Conservation (phyloP, 1,140 invertebrate species). For the Solenopsis fugax region DNA sequence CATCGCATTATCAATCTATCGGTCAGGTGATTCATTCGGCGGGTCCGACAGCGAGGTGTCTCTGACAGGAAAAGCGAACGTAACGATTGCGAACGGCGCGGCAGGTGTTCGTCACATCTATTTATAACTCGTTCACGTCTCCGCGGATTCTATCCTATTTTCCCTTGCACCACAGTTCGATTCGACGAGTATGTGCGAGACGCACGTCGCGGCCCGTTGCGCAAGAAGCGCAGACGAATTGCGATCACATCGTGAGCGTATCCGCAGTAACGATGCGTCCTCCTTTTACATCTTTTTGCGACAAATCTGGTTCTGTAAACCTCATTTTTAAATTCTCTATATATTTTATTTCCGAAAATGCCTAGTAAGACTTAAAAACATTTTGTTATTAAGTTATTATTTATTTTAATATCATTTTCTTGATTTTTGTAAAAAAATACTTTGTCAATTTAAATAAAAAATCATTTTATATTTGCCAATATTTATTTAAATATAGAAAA, state of each 20-base stretch:
- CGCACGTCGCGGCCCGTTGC: conserved; percentile 33
- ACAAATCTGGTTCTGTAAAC: neutral
- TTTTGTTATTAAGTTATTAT: no score
- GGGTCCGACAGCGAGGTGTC: conserved; percentile 12
- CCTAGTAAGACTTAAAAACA: neutral
- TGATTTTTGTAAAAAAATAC: no score
- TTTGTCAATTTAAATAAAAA: no score
- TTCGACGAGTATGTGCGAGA: conserved; percentile 68
- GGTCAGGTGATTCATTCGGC: neutral
- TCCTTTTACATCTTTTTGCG: neutral
- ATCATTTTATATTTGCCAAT: no score
- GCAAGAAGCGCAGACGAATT: conserved; percentile 31
- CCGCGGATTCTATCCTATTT: conserved; percentile 78
- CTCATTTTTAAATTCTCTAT: neutral
- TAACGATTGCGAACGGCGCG: conserved; percentile 79
- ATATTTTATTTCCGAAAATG: neutral
- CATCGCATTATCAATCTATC: conserved; percentile 13
- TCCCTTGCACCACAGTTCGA: conserved; percentile 66
- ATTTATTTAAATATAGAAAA: no score
- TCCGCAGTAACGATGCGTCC: neutral
- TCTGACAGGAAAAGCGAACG: conserved; percentile 58
- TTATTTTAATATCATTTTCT: no score
- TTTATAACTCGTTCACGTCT: conserved; percentile 85
- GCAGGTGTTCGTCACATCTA: conserved; percentile 85
- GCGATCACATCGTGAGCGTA: neutral